Evolutionary conservation across 2,888 invertebrate species (phyloP), one percentile per base, ranked within the genome.

Genomic region (Eupithecia centaureata): DNA sequence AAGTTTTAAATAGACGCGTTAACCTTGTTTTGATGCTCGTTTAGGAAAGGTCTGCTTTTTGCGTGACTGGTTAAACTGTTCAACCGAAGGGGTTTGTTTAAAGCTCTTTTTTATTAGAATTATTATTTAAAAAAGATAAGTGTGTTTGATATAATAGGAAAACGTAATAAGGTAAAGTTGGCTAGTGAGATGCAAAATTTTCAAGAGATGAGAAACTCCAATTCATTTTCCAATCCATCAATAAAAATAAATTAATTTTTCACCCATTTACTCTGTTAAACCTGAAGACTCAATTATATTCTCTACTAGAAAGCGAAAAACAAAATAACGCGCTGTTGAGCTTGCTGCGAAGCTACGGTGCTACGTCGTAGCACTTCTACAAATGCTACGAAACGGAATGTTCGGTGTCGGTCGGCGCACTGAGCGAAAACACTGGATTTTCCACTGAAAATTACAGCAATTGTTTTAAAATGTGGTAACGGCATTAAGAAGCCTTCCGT

Each of bases 301-400:
- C 27, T 27, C 52, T 15, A 27, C 27, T 7, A 52, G 27, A 52
- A 52, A 52, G 52, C 27, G 27, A 27, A 52, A 25, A 35, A 13
- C 58, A 51, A 25, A 61, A 65, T 56, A 35, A 61, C 57, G 57
- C 57, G 57, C 57, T 51, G 57, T 61, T n/a, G 25, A 58, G 51
- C 42, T 52, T 32, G 62, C 67, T 63, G 59, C 62, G 52, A 35
- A 35, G 47, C 30, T 15, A 30, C 30, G 38, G 30, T 8, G 56
- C 60, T 61, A 54, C 62, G 38, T 5, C 58, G 63, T 63, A 56
- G 56, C 63, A 68, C 61, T 30, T 25, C 64, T 61, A 61, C 61
- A 33, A 56, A 58, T 30, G 51, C 64, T 68, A 65, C 68, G 68
- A 57, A 61, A 63, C 32, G 56, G 1, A 61, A 33, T 56, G n/a